Evolutionary conservation across 2,797 vertebrate species (phyloP).

Genomic region (Molossus alvarezi): DNA sequence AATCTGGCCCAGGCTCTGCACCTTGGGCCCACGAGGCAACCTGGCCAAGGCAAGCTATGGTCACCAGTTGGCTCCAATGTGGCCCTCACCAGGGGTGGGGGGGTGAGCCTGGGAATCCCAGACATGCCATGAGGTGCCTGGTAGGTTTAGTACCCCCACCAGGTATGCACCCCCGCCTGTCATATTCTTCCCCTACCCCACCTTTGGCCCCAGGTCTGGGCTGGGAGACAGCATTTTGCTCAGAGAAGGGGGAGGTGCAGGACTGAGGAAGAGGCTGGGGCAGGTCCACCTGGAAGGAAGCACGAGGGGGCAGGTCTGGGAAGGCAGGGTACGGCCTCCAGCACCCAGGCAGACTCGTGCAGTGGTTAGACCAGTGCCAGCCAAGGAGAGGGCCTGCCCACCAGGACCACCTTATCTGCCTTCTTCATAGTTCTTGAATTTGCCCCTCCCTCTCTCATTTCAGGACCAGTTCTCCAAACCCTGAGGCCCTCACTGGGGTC

Average conservation of each 20-base stretch:
- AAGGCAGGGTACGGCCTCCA: fast-evolving
- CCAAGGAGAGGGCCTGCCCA: not conserved
- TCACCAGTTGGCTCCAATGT: not conserved
- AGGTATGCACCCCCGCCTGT: not conserved
- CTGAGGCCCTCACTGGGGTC: not conserved
- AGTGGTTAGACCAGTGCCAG: not conserved
- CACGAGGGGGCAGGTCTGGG: not conserved
- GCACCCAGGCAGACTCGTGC: not conserved
- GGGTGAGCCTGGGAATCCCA: not conserved
- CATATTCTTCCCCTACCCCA: no score
- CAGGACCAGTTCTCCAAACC: not conserved
- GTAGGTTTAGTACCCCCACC: not conserved
- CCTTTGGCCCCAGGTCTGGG: not conserved
- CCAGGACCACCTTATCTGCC: not conserved
- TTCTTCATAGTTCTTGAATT: not conserved
- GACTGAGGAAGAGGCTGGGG: not conserved
- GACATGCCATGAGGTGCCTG: not conserved
- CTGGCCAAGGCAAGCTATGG: not conserved
- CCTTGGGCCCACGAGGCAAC: not conserved
- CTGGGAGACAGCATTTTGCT: not conserved
- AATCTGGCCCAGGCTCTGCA: not conserved
- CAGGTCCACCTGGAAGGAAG: not conserved
- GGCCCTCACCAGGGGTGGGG: not conserved
- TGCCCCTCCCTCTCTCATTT: not conserved
- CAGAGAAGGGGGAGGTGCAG: not conserved